Evolutionary conservation across 2,888 invertebrate genomes (phyloP).

Genomic region (Lymantria monacha): DNA sequence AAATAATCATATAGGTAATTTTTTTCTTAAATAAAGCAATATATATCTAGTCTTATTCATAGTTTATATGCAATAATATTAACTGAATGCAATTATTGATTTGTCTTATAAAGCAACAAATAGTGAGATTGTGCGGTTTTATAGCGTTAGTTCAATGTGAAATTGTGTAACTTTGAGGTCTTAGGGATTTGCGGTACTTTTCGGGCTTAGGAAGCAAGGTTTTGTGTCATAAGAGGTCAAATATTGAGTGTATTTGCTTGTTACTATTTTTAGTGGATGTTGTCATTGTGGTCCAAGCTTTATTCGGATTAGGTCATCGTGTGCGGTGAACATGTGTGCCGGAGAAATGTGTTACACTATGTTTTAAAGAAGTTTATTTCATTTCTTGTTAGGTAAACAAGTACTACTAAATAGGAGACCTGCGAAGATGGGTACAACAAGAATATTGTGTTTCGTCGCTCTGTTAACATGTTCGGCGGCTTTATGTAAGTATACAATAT

Average conservation of each 20-base stretch:
- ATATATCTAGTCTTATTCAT: constrained; percentile 9
- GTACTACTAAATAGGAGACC: constrained; percentile 59
- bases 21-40: constrained; percentile 14
- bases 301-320: constrained; percentile 80
- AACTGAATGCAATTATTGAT: constrained; percentile 65
- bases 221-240: constrained; percentile 52
- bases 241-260: constrained; percentile 63
- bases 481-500: constrained; percentile 63
- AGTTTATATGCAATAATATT: constrained; percentile 16
- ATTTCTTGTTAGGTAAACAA: constrained; percentile 74
- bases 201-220: constrained; percentile 34
- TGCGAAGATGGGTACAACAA: constrained; percentile 67
- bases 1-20: constrained; percentile 63
- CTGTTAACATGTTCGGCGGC: constrained; percentile 64
- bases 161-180: constrained; percentile 41
- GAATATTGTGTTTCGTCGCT: constrained; percentile 64
- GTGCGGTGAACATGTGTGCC: constrained; percentile 76
- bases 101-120: constrained; percentile 59
- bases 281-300: constrained; percentile 75
- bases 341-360: constrained; percentile 63
- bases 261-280: constrained; percentile 84
- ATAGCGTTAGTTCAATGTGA: constrained; percentile 43
- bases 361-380: constrained; percentile 62
- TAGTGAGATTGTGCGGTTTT: constrained; percentile 59
- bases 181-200: constrained; percentile 35